Conservation (phyloP, 2,113 vertebrate species). For the Lota lota region DNA sequence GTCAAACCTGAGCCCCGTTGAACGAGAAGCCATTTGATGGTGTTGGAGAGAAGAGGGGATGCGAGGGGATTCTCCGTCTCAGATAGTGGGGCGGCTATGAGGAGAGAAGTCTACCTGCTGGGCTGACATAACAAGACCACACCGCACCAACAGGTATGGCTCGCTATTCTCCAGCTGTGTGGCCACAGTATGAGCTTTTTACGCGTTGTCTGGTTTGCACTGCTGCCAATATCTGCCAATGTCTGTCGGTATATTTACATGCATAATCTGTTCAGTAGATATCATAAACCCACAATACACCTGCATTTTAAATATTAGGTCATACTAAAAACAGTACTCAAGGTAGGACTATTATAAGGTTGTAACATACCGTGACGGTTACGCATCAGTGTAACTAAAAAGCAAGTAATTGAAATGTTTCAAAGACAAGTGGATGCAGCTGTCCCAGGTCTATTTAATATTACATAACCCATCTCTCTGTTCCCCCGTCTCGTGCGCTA, state of each 20-base stretch:
- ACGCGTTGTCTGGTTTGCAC: neutral
- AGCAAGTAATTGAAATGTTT: conserved; percentile 21
- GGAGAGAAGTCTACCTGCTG: conserved; percentile 62
- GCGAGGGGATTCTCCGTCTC: conserved; percentile 57
- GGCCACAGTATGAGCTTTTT: neutral
- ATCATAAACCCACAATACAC: too few species aligned
- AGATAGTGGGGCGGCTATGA: conserved; percentile 68
- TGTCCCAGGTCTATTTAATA: conserved; percentile 41
- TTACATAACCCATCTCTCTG: conserved; percentile 19
- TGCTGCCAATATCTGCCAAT: too few species aligned
- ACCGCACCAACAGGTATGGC: conserved; percentile 72
- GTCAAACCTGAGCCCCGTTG: conserved; percentile 42
- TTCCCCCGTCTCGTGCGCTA: conserved; percentile 9
- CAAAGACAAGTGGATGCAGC: conserved; percentile 63
- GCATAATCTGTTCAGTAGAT: too few species aligned
- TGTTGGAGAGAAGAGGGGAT: conserved; percentile 52
- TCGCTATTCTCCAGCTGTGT: neutral
- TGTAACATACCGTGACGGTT: neutral
- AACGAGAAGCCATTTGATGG: conserved; percentile 44
- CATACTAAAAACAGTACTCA: too few species aligned
- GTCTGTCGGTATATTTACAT: too few species aligned
- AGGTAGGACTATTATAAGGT: too few species aligned
- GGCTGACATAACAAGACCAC: conserved; percentile 64
- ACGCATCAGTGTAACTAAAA: too few species aligned
- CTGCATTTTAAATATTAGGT: too few species aligned